phyloP scores from a whole-genome alignment of 2,797 vertebrate species.

The Sebastes miniatus region DNA sequence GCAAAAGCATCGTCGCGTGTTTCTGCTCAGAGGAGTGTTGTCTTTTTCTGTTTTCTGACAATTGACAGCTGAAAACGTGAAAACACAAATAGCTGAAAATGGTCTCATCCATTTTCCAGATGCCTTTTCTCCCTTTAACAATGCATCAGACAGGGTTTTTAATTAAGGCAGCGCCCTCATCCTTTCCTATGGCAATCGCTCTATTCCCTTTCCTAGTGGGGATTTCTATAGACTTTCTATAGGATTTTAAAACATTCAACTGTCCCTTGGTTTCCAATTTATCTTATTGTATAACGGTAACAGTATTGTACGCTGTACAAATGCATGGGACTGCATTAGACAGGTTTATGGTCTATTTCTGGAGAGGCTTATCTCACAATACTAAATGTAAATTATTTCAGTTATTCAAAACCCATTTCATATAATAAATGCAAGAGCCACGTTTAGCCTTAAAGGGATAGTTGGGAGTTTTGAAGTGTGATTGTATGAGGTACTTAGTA shows the following conservation, averaged over 20 bases:
- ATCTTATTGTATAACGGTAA: background rate
- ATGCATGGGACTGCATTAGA: background rate
- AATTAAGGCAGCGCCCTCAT: constrained; percentile 1
- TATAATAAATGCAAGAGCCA: background rate
- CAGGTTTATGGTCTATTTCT: background rate
- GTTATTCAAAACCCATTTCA: background rate
- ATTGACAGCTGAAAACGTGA: constrained; percentile 44
- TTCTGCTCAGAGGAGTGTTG: constrained; percentile 33
- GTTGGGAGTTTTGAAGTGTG: too few relatives aligned
- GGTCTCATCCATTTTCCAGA: constrained; percentile 52
- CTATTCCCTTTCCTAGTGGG: background rate
- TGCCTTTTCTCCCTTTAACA: background rate
- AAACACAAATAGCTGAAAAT: constrained; percentile 59
- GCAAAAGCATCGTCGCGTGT: constrained; percentile 27
- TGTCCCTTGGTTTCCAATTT: background rate
- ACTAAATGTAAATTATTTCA: background rate
- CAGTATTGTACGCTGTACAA: background rate
- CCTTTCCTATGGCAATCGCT: background rate
- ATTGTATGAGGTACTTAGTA: too few relatives aligned
- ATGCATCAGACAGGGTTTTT: background rate
- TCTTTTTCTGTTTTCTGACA: constrained; percentile 29
- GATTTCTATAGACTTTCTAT: background rate
- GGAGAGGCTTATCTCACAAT: constrained; percentile 1
- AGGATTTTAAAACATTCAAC: background rate
- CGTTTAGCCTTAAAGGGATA: background rate